Evolutionary conservation across 2,797 vertebrate species (phyloP), one percentile per base, ranked within the genome.

Genomic region (Betta splendens): DNA sequence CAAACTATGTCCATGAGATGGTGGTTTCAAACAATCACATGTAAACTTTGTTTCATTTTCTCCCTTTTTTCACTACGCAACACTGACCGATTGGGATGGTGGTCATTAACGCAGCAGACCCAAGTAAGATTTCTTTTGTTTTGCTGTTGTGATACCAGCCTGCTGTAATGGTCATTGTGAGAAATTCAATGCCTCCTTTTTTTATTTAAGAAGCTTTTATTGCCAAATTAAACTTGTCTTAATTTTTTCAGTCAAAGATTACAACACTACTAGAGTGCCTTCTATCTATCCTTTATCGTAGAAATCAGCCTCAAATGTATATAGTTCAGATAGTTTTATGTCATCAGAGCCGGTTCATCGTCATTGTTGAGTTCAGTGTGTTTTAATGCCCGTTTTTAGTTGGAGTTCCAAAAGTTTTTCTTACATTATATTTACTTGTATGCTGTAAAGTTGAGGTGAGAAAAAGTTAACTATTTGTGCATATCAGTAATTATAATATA

Each of bases 91-190:
- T 66, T 56, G 35, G 66, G 58, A 54, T 39, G 33, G 65, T 71
- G 45, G 40, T 51, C 62, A 40, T 67, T 69, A 66, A 50, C 22
- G 22, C 64, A 75, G 61, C 60, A 55, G 52, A 63, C 38, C 31
- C 17, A 31, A 62, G 44, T 46, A 28, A 62, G 58, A 59, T 6
- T 18, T 7, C 21, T 46, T 29, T 25, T 43, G 61, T 58, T 69
- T 56, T 69, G 49, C 72, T 77, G 61, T 64, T 75, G 46, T 51
- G 53, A 76, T 80, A 58, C 87, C 64, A 89, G 89, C 90, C 91
- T 93, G 90, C 90, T 92, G 90, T 90, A 76, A 89, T 89, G 89
- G 81, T 87, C 84, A 80, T 75, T 69, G 36, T 60, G 55, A 65
- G 68, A 18, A 69, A 58, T 62, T 68, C 25, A 33, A 39, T 13